Conservation (phyloP, 1,140 invertebrate species). For the Philopotamus ludificatus region DNA sequence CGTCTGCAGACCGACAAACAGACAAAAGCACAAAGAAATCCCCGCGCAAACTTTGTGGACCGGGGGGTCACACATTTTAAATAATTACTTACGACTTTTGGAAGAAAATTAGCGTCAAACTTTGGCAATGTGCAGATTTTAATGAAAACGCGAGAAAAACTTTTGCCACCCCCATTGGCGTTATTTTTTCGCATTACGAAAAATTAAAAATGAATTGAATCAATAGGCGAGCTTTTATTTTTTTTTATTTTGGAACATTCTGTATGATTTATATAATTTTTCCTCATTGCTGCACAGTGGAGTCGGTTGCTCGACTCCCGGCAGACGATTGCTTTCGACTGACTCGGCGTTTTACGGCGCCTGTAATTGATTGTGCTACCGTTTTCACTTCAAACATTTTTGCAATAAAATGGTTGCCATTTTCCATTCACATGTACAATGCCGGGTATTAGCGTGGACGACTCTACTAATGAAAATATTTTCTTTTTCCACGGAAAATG, state of each 20-base stretch:
- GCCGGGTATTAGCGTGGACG: background rate
- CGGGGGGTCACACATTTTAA: constrained; percentile 6
- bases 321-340: constrained; percentile 31
- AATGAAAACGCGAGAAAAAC: background rate
- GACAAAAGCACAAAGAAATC: background rate
- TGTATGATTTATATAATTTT: too few species aligned
- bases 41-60: background rate
- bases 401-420: constrained; percentile 24
- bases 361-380: constrained; percentile 28
- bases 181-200: too few species aligned
- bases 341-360: constrained; percentile 29
- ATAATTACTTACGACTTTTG: constrained; percentile 2
- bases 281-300: too few species aligned
- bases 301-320: background rate
- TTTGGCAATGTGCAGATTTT: background rate
- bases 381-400: constrained; percentile 14
- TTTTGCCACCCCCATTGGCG: too few species aligned
- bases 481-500: too few species aligned
- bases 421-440: constrained; percentile 10
- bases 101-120: background rate
- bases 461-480: background rate
- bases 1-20: background rate
- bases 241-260: too few species aligned
- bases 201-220: too few species aligned
- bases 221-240: too few species aligned